Conservation (phyloP, 2,888 invertebrate species). For the Chloroclysta siterata region DNA sequence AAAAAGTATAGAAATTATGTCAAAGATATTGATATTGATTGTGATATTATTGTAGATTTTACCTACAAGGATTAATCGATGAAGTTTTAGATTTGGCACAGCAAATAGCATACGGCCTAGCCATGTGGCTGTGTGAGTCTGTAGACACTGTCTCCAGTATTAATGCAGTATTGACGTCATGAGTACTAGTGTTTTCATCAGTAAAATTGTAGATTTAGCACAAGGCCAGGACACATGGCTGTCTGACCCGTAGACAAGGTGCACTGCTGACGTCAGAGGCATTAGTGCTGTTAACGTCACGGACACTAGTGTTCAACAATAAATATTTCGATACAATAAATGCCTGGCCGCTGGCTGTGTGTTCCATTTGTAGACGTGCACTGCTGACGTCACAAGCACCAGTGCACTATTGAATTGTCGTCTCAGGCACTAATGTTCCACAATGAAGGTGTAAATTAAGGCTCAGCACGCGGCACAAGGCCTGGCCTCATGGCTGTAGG, state of each 20-base stretch:
- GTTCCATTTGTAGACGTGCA: not conserved
- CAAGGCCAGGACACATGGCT: no score
- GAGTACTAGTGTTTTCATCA: not conserved
- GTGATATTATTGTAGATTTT: no score
- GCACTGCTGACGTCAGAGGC: no score
- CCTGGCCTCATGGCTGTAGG: constrained; percentile 66
- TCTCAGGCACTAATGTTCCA: constrained; percentile 18
- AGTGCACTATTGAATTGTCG: not conserved
- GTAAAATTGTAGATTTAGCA: no score
- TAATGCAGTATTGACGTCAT: not conserved
- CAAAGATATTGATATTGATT: not conserved
- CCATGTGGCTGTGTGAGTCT: no score
- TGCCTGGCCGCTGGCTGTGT: not conserved
- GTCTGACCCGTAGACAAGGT: no score
- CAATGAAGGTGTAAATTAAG: constrained; percentile 50
- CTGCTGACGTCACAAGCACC: not conserved
- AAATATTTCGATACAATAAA: not conserved
- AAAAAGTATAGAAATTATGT: no score
- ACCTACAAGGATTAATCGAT: no score
- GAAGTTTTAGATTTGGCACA: no score
- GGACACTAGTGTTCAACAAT: not conserved
- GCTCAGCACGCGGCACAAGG: constrained; percentile 51
- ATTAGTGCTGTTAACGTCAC: no score
- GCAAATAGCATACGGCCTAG: no score
- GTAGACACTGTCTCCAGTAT: no score